phyloP scores from a whole-genome alignment of 2,888 invertebrate species.

The Aplocera efformata region DNA sequence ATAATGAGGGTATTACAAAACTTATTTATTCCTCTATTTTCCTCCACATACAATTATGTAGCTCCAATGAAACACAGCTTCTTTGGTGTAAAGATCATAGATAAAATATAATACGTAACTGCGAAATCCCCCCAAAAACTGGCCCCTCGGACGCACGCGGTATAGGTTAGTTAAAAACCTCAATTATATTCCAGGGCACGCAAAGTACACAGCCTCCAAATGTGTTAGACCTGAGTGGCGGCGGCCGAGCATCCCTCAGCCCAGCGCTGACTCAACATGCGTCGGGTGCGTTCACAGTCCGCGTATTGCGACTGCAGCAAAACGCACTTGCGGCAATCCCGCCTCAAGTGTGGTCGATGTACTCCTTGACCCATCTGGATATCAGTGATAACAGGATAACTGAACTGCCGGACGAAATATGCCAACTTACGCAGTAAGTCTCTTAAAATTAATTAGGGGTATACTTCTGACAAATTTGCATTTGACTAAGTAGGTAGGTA shows the following conservation, averaged over 20 bases:
- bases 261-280: conserved; percentile 60
- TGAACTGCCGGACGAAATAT: conserved; percentile 83
- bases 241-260: conserved; percentile 55
- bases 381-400: conserved; percentile 84
- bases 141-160: too few species aligned
- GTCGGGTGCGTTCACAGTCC: conserved; percentile 56
- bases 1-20: too few species aligned
- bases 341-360: conserved; percentile 79
- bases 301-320: conserved; percentile 55
- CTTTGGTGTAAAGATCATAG: too few species aligned
- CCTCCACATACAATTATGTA: too few species aligned
- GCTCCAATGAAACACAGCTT: too few species aligned
- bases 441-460: not conserved
- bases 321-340: conserved; percentile 83
- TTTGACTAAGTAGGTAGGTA: too few species aligned
- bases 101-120: too few species aligned
- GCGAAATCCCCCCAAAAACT: too few species aligned
- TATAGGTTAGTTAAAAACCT: too few species aligned
- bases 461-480: too few species aligned
- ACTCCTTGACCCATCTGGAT: conserved; percentile 83
- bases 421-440: conserved; percentile 69
- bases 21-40: too few species aligned
- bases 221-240: conserved; percentile 64
- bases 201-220: conserved; percentile 72
- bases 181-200: conserved; percentile 52